Evolutionary conservation across 2,888 invertebrate species (phyloP), one percentile per base, ranked within the genome.

Genomic region (Metopia argyrocephala): DNA sequence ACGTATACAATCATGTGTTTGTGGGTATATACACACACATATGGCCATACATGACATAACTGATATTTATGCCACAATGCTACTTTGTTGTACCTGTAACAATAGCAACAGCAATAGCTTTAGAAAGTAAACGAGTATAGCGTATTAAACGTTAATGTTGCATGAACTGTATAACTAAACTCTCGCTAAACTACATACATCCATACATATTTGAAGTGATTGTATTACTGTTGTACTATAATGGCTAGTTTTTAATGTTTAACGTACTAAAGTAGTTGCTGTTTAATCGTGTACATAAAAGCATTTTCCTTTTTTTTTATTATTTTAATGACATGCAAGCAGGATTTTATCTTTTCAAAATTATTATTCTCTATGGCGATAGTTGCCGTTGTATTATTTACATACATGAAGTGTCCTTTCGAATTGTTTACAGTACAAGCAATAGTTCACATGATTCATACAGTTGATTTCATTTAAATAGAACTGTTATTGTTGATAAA

Each of bases 161-260:
- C 68, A 57, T 56, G 54, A 62, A 76, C 48, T 38, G n/a, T 25
- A 9, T 6, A 52, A 68, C 27, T 38, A 28, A 54, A 2, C 27
- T 65, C 15, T 31, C 31, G 52, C 27, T 15, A 5, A 0, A 20
- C 38, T 71, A 20, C 27, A 27, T 38, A 15, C 23, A 18, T n/a
- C n/a, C n/a, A n/a, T n/a, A n/a, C n/a, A n/a, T n/a, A n/a, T 15
- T 69, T 76, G 48, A 76, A 76, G 69, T 69, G 56, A 6, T 25
- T 23, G 61, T 61, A 52, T 52, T 45, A 61, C 27, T 61, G 57
- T 50, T 52, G 52, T 52, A 62, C 46, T 48, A 31, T 56, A 62
- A 68, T 48, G 61, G 62, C 45, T 28, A 25, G 23, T 45, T 62
- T 50, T 50, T 50, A 38, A 38, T 38, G 38, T 38, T 38, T 2